These are phyloP conservation scores for Hyppa rectilinea DNA, from an alignment of 2,888 invertebrate genomes.

Conservation along the genomic window DNA sequence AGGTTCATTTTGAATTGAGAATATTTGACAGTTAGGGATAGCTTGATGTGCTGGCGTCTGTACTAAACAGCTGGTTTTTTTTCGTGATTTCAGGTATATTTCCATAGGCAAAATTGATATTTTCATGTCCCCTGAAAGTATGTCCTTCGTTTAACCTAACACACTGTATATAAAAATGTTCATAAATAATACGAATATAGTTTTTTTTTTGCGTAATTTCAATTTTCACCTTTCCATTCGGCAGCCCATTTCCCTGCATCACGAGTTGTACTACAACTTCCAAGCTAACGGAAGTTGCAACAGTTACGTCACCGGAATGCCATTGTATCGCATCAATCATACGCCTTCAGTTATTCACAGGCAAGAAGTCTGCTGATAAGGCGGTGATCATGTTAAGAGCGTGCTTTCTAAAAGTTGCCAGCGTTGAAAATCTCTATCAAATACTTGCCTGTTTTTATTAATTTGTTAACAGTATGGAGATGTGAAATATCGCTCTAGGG, in stretches of 20 bases:
- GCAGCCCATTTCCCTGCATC: constrained; percentile 49
- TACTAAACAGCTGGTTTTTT: too few relatives aligned
- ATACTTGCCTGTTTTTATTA: background rate
- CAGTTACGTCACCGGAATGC: constrained; percentile 74
- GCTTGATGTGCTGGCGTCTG: too few relatives aligned
- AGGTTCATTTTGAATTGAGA: too few relatives aligned
- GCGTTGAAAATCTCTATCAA: background rate
- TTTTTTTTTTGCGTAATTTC: background rate
- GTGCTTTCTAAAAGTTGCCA: background rate
- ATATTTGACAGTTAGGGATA: too few relatives aligned
- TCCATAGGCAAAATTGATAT: too few relatives aligned
- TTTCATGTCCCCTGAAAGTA: too few relatives aligned
- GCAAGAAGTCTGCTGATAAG: constrained; percentile 50
- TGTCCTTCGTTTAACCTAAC: too few relatives aligned
- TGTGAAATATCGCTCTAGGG: too few relatives aligned
- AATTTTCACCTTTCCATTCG: background rate
- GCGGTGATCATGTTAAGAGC: constrained; percentile 9
- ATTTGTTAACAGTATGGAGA: too few relatives aligned
- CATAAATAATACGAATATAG: too few relatives aligned
- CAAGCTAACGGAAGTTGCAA: constrained; percentile 64
- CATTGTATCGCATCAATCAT: constrained; percentile 73
- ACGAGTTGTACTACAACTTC: constrained; percentile 48
- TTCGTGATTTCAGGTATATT: too few relatives aligned
- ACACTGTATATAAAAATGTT: too few relatives aligned
- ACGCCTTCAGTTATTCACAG: constrained; percentile 68